Percentiles rank a stretch among this genome's conserved stretches.
phyloP scores from a whole-genome alignment of 2,113 vertebrate genomes.

The Pangasianodon gigas region DNA sequence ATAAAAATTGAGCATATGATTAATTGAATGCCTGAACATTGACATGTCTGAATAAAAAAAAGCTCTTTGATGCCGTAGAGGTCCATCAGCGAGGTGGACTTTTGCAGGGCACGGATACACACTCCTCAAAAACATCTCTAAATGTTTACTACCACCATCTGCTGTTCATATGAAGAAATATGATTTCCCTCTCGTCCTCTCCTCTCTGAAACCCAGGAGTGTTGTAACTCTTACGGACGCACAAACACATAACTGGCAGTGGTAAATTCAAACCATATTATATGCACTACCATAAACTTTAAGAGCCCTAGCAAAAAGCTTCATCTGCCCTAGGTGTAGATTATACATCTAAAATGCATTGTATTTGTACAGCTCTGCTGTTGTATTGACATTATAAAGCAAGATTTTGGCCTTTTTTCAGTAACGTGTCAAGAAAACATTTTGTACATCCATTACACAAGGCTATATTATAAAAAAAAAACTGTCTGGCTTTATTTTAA shows the following conservation, averaged over 20 bases:
- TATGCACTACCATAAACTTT: neutral
- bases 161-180: conserved; percentile 73
- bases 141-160: conserved; percentile 80
- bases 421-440: neutral
- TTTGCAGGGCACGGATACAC: neutral
- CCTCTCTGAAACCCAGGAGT: neutral
- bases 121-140: conserved; percentile 45
- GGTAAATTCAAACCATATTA: neutral
- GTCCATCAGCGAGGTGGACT: neutral
- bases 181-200: conserved; percentile 18
- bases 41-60: neutral
- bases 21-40: neutral
- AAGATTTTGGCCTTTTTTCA: neutral
- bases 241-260: neutral
- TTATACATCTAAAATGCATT: neutral
- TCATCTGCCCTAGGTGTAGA: neutral
- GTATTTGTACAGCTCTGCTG: neutral
- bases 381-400: neutral
- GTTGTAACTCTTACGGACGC: neutral
- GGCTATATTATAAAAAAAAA: neutral
- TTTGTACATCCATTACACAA: neutral
- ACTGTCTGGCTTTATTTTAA: neutral
- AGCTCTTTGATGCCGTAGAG: neutral
- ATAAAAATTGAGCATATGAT: neutral
- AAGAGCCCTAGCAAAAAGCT: neutral